Percentiles rank a stretch among this genome's conserved stretches.
Conservation (phyloP, 2,888 invertebrate species). For the Neoitamus cyanurus region DNA sequence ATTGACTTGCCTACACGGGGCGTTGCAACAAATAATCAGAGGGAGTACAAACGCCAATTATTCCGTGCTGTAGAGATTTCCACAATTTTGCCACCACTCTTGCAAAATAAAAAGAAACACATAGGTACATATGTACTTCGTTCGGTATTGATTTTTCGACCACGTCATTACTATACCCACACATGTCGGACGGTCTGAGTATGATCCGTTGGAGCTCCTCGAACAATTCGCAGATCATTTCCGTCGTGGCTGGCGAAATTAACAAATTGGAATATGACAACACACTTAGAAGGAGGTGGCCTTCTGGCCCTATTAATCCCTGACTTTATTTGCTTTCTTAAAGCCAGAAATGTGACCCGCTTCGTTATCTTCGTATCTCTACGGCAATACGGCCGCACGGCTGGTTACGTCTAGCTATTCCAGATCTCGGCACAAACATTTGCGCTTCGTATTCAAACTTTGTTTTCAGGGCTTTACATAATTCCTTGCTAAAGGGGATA, state of each 20-base stretch:
- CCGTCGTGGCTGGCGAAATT: background rate
- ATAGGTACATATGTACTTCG: too few species aligned
- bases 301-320: background rate
- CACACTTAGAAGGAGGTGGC: background rate
- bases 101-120: background rate
- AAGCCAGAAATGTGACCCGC: slow-evolving; percentile 6
- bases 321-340: background rate
- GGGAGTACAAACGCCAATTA: background rate
- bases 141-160: background rate
- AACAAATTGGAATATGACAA: background rate
- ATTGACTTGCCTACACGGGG: background rate
- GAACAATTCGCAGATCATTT: too few species aligned
- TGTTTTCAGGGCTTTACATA: slow-evolving; percentile 7
- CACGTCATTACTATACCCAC: background rate
- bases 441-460: slow-evolving; percentile 24
- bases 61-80: background rate
- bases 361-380: slow-evolving; percentile 2
- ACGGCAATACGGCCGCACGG: background rate
- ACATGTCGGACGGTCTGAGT: background rate
- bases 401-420: background rate
- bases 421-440: slow-evolving; percentile 20
- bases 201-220: too few species aligned
- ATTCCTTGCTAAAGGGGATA: slow-evolving; percentile 24
- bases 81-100: background rate
- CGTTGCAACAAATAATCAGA: background rate